Evolutionary conservation across 2,113 vertebrate species (phyloP).

Genomic region (Colistium nudipinnis): DNA sequence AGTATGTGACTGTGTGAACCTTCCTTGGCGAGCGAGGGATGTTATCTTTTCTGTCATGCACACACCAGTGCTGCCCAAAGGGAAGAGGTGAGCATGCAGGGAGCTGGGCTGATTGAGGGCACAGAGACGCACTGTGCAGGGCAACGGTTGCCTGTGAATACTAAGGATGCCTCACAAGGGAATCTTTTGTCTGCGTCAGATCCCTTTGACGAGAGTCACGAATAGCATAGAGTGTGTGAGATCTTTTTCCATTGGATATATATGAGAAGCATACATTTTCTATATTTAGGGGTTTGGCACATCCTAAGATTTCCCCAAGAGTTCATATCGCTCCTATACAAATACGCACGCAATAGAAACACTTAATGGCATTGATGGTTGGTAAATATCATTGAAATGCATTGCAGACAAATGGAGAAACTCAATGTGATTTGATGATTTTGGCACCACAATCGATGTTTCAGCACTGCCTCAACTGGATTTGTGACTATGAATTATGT

Average conservation of each 20-base stretch:
- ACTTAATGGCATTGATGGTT: background rate
- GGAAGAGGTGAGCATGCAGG: slow-evolving; percentile 71
- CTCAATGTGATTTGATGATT: slow-evolving; percentile 11
- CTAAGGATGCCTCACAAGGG: slow-evolving; percentile 53
- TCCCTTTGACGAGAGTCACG: slow-evolving; percentile 44
- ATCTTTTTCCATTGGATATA: slow-evolving; percentile 17
- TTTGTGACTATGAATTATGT: slow-evolving; percentile 23
- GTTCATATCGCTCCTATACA: background rate
- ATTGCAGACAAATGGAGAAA: background rate
- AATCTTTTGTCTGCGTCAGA: slow-evolving; percentile 55
- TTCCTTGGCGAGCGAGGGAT: slow-evolving; percentile 51
- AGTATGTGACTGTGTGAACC: slow-evolving; percentile 41
- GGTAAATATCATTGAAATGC: slow-evolving; percentile 12
- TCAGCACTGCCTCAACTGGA: background rate
- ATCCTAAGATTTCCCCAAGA: too few species aligned
- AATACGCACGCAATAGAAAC: slow-evolving; percentile 1
- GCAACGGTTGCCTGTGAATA: slow-evolving; percentile 54
- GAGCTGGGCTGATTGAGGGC: slow-evolving; percentile 70
- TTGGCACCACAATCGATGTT: slow-evolving; percentile 20
- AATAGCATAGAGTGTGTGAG: slow-evolving; percentile 43
- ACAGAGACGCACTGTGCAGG: slow-evolving; percentile 32
- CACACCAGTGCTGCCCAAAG: slow-evolving; percentile 62
- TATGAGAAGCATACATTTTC: too few species aligned
- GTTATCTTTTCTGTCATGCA: slow-evolving; percentile 75
- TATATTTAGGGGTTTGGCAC: too few species aligned